Conservation (phyloP, 1,140 invertebrate genomes). For the Drosophila kohkoa region DNA sequence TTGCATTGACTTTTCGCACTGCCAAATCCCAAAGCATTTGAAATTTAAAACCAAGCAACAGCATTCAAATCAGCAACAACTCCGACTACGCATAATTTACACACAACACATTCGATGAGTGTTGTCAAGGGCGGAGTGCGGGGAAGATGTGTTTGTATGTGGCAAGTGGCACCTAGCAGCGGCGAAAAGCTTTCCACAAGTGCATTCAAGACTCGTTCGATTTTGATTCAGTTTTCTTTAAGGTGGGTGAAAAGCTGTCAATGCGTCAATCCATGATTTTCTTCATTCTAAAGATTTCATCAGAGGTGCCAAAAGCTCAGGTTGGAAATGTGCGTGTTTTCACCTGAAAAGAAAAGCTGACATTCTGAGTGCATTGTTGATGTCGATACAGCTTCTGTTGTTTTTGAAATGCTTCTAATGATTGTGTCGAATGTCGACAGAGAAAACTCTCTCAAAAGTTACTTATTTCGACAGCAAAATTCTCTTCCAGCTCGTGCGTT, state of each 20-base stretch:
- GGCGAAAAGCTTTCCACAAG: conserved; percentile 48
- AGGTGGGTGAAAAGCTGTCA: conserved; percentile 52
- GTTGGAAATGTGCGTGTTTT: neutral
- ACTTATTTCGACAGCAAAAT: no score
- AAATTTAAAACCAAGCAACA: conserved; percentile 64
- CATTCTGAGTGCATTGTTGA: neutral
- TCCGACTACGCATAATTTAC: conserved; percentile 69
- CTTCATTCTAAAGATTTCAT: conserved; percentile 39
- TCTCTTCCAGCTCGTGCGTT: no score
- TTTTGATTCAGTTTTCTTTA: neutral
- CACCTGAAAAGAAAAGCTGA: neutral
- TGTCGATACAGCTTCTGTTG: neutral
- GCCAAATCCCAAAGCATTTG: conserved; percentile 46
- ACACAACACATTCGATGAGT: conserved; percentile 7
- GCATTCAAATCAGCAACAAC: conserved; percentile 37
- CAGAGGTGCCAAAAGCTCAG: neutral
- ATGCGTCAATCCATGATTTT: conserved; percentile 59
- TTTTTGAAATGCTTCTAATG: conserved; percentile 64
- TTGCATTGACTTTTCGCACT: conserved; percentile 7
- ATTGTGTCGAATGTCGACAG: conserved; percentile 58
- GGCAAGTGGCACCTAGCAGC: conserved; percentile 37
- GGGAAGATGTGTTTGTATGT: neutral
- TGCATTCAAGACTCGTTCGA: conserved; percentile 7
- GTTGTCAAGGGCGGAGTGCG: neutral
- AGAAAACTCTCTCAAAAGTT: no score